Base-by-base conservation (phyloP, 2,113 vertebrate genomes). In the Plecturocebus donacophilus region DNA sequence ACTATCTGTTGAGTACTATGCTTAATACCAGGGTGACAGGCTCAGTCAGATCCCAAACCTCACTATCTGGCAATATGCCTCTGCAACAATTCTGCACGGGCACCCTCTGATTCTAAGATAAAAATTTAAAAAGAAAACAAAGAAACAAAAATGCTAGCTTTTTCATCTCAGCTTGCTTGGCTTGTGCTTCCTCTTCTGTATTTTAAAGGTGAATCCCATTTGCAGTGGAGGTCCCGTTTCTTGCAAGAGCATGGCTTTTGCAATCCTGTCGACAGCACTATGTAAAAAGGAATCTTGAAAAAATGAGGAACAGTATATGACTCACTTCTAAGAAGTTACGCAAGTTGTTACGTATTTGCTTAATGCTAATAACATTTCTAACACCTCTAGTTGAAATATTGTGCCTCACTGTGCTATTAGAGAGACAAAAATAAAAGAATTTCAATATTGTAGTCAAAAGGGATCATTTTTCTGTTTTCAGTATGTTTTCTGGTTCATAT, bases 191-290 rank as follows among this genome's bases (percentile, higher is more conserved):
- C 73, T 71, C 21, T 87, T 93, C 84, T 86, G 68, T 38, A 47
- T 79, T 45, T 76, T 88, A 90, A 58, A 49, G 45, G 75, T 6
- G 16, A 12, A 58, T 25, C 40, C 8, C n/a, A 83, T 61, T 87
- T 85, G 27, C n/a, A 90, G 38, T 54, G 19, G 79, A 90, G 80
- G 56, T 87, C 70, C 75, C 13, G 1, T 86, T 70, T 91, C 61
- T 93, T 95, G 56, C 71, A 81, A 94, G 76, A 42, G 40, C 77
- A 94, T 61, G 77, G 45, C 21, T 84, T 95, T 66, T 84, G 84
- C 89, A 83, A 88, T 66, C 54, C 35, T 90, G 30, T 32, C 4
- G 95, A 64, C 32, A 94, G 38, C 21, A 81, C 87, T 81, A 40
- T 9, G 9, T 54, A 71, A 49, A 47, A 68, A 77, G 19, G 19